Percentiles rank a stretch among this genome's conserved stretches.
These are phyloP conservation scores for Alces alces DNA, from an alignment of 2,113 vertebrate genomes.

Conservation along the genomic window DNA sequence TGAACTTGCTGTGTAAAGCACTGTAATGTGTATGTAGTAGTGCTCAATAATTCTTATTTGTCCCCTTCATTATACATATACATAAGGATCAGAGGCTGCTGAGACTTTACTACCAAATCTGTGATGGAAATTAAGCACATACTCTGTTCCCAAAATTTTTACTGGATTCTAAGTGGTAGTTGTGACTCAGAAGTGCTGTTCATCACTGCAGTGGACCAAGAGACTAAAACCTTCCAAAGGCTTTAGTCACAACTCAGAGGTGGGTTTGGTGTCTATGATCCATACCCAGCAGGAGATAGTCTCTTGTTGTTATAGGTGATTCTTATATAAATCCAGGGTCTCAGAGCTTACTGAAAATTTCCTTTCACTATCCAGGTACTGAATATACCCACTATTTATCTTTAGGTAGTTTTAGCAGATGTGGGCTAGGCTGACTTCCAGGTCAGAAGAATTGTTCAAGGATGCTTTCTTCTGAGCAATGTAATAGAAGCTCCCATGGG, in stretches of 20 bases:
- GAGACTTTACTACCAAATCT: neutral
- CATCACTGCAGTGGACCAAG: neutral
- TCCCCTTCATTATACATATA: neutral
- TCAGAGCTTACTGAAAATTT: neutral
- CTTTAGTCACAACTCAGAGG: neutral
- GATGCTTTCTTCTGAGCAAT: slow-evolving; percentile 17
- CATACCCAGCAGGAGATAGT: slow-evolving; percentile 2
- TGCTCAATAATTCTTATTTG: neutral
- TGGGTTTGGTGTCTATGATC: neutral
- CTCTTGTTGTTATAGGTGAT: slow-evolving; percentile 65
- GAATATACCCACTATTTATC: slow-evolving; percentile 43
- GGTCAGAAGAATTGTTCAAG: slow-evolving; percentile 31
- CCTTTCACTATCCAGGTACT: slow-evolving; percentile 40
- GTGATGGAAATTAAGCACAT: slow-evolving; percentile 18
- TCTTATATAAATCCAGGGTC: slow-evolving; percentile 42
- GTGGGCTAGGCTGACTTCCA: slow-evolving; percentile 41
- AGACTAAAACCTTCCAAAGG: slow-evolving; percentile 17
- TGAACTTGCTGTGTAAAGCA: neutral
- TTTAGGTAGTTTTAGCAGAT: slow-evolving; percentile 53
- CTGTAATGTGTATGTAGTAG: neutral
- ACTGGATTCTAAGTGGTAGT: neutral
- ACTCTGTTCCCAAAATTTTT: neutral
- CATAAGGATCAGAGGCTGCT: neutral
- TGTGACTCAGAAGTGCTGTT: slow-evolving; percentile 40
- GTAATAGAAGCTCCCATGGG: neutral